phyloP scores from a whole-genome alignment of 2,888 invertebrate genomes.

The Neuroscelio doddi region DNA sequence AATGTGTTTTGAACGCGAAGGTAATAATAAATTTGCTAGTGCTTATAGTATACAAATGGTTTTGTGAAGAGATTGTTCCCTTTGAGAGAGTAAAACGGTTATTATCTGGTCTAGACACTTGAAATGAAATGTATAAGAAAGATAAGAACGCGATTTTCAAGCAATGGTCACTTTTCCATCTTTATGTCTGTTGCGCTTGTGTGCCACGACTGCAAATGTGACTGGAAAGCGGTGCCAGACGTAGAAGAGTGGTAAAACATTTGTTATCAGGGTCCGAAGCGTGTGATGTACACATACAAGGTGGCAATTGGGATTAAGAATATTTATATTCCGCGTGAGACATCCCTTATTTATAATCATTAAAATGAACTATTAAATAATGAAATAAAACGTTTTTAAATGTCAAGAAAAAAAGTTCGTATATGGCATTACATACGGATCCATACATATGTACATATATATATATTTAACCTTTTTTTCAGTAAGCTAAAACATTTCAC shows the following conservation, averaged over 20 bases:
- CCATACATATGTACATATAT: too few relatives aligned
- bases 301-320: too few relatives aligned
- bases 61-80: slow-evolving; percentile 12
- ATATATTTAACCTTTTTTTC: too few relatives aligned
- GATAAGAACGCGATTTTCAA: slow-evolving; percentile 45
- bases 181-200: slow-evolving; percentile 24
- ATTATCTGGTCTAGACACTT: slow-evolving; percentile 37
- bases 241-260: slow-evolving; percentile 11
- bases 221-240: slow-evolving; percentile 34
- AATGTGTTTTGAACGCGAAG: too few relatives aligned
- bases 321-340: too few relatives aligned
- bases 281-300: neutral
- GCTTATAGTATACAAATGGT: neutral
- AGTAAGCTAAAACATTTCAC: too few relatives aligned
- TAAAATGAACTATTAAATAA: too few relatives aligned
- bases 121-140: slow-evolving; percentile 24
- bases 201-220: slow-evolving; percentile 16
- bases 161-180: slow-evolving; percentile 47
- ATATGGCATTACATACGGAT: too few relatives aligned
- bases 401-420: too few relatives aligned
- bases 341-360: too few relatives aligned
- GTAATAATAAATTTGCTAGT: neutral
- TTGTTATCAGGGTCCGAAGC: slow-evolving; percentile 24
- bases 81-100: slow-evolving; percentile 26
- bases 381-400: too few relatives aligned